Percentiles rank a stretch among this genome's conserved stretches.
These are phyloP conservation scores for Catocala sponsa DNA, from an alignment of 2,888 invertebrate species.

Conservation along the genomic window DNA sequence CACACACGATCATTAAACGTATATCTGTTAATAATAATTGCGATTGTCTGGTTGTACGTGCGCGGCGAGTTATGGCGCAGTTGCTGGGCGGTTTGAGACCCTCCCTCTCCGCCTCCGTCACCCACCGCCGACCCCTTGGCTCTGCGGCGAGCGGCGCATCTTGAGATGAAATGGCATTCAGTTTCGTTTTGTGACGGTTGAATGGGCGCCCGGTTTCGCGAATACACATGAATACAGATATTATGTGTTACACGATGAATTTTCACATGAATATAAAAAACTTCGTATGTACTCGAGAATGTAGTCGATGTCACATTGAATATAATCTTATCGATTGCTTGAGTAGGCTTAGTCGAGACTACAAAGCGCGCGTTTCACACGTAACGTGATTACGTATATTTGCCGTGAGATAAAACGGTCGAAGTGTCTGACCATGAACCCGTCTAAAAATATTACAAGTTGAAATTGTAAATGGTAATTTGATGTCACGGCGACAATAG, in stretches of 20 bases:
- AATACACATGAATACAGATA: conserved; percentile 66
- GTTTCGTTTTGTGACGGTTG: conserved; percentile 78
- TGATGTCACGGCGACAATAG: not conserved
- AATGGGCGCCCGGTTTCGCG: conserved; percentile 71
- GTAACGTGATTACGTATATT: conserved; percentile 20
- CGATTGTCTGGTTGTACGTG: conserved; percentile 84
- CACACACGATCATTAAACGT: conserved; percentile 83
- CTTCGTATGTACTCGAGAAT: conserved; percentile 12
- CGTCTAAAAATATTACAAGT: not conserved
- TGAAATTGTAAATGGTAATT: conserved; percentile 1
- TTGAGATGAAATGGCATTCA: conserved; percentile 79
- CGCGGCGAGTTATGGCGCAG: conserved; percentile 83
- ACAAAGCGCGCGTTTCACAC: conserved; percentile 2
- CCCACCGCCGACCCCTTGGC: conserved; percentile 62
- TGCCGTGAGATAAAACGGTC: conserved; percentile 7
- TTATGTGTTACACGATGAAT: conserved; percentile 41
- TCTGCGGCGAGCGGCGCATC: conserved; percentile 70
- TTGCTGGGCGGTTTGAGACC: conserved; percentile 70
- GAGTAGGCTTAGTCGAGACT: conserved; percentile 7
- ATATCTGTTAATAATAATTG: conserved; percentile 86
- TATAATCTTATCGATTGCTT: conserved; percentile 21
- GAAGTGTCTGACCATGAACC: conserved; percentile 24
- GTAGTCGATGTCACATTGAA: conserved; percentile 20
- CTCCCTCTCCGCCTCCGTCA: conserved; percentile 52
- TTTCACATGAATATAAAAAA: conserved; percentile 31